Evolutionary conservation across 2,797 vertebrate genomes (phyloP).

Genomic region (Australoheros facetus): DNA sequence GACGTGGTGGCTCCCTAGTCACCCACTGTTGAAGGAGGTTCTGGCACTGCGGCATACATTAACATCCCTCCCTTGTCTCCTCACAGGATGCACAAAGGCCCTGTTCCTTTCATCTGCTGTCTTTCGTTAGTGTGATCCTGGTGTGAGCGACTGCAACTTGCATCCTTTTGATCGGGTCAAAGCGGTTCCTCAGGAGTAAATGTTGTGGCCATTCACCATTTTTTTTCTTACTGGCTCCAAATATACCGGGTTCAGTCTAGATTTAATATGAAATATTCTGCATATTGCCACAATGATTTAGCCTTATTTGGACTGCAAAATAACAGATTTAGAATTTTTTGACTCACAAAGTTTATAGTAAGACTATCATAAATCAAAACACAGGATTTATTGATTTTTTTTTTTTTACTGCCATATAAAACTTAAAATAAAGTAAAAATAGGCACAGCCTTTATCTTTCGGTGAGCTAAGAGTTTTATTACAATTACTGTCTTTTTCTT

Average conservation of each 20-base stretch:
- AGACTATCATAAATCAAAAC: background rate
- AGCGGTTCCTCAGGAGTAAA: slow-evolving; percentile 51
- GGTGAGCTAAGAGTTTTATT: too few species aligned
- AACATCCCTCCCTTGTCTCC: slow-evolving; percentile 69
- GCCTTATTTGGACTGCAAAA: background rate
- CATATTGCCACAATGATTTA: background rate
- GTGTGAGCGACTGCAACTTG: slow-evolving; percentile 40
- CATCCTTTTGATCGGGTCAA: slow-evolving; percentile 69
- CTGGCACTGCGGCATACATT: slow-evolving; percentile 79
- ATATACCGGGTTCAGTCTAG: background rate
- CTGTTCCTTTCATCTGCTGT: slow-evolving; percentile 82
- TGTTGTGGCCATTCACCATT: slow-evolving; percentile 34
- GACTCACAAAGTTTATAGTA: background rate
- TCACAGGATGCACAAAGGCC: slow-evolving; percentile 77
- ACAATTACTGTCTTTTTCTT: too few species aligned
- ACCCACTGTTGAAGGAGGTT: slow-evolving; percentile 75
- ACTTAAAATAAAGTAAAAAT: background rate
- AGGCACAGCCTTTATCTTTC: too few species aligned
- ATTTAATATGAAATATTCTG: background rate
- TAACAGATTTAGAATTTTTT: background rate
- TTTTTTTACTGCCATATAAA: background rate
- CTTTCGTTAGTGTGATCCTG: slow-evolving; percentile 72
- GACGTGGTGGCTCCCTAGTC: slow-evolving; percentile 86
- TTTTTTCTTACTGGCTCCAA: background rate
- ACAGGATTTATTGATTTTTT: background rate